Evolutionary conservation across 2,113 vertebrate species (phyloP).

Genomic region (Cervus canadensis): DNA sequence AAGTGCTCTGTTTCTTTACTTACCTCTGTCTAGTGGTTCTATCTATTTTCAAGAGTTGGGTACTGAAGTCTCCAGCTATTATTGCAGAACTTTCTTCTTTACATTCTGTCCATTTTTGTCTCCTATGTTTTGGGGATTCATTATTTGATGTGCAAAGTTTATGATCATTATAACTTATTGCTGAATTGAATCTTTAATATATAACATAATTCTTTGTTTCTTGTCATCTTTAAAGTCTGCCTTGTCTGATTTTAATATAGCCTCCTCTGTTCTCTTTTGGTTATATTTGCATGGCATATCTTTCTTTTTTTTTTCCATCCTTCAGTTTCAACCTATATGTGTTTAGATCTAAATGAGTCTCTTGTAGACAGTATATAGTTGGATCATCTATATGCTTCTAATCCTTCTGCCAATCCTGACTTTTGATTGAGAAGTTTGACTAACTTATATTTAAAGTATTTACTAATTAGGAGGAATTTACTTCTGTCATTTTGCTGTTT

Average conservation of each 20-base stretch:
- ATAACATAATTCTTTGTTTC: not conserved
- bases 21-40: not conserved
- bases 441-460: not conserved
- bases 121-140: not conserved
- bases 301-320: not conserved
- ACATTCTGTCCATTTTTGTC: not conserved
- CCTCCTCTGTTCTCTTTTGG: not conserved
- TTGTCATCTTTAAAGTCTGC: not conserved
- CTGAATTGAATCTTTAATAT: not conserved
- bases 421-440: not conserved
- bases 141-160: not conserved
- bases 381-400: not conserved
- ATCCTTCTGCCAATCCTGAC: not conserved
- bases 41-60: not conserved
- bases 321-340: not conserved
- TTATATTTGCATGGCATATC: not conserved
- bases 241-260: not conserved
- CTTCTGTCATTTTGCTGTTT: not conserved
- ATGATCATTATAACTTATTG: not conserved
- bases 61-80: not conserved
- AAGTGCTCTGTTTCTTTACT: not conserved
- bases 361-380: not conserved
- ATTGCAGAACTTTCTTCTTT: not conserved
- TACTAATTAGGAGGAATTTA: not conserved
- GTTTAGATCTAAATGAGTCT: not conserved